phyloP scores from a whole-genome alignment of 92 coral and sea anemone genomes.

The Phenganax marumi region DNA sequence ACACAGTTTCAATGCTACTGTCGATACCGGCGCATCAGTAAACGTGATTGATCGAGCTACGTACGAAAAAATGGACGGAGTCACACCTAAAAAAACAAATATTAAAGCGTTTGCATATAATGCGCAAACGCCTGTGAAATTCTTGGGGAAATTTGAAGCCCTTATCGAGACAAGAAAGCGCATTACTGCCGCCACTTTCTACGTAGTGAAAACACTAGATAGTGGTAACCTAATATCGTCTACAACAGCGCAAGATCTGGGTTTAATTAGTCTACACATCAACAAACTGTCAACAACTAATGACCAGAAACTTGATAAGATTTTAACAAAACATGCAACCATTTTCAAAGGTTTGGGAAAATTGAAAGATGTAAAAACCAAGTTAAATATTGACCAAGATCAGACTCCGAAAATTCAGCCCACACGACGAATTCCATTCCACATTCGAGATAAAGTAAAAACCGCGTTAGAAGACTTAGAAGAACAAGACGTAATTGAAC shows the following conservation, averaged over 20 bases:
- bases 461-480: neutral
- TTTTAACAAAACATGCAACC: neutral
- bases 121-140: conserved; percentile 15
- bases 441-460: conserved; percentile 12
- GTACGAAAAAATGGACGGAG: neutral
- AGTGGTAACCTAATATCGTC: conserved; percentile 15
- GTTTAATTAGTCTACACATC: conserved; percentile 19
- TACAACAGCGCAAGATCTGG: conserved; percentile 22
- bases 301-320: neutral
- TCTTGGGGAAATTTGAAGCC: conserved; percentile 29
- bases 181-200: conserved; percentile 4
- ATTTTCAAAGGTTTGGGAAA: conserved; percentile 13
- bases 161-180: conserved; percentile 16
- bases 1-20: neutral
- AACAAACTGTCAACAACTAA: conserved; percentile 18
- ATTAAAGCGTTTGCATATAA: conserved; percentile 43
- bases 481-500: neutral
- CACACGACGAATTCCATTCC: conserved; percentile 12
- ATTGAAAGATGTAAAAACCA: neutral
- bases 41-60: conserved; percentile 27
- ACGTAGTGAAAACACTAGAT: neutral
- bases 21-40: conserved; percentile 19
- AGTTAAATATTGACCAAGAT: neutral
- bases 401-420: neutral
- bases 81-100: conserved; percentile 44